These are phyloP conservation scores for Drosophila sucinea DNA, from an alignment of 1,140 invertebrate genomes.

Conservation along the genomic window DNA sequence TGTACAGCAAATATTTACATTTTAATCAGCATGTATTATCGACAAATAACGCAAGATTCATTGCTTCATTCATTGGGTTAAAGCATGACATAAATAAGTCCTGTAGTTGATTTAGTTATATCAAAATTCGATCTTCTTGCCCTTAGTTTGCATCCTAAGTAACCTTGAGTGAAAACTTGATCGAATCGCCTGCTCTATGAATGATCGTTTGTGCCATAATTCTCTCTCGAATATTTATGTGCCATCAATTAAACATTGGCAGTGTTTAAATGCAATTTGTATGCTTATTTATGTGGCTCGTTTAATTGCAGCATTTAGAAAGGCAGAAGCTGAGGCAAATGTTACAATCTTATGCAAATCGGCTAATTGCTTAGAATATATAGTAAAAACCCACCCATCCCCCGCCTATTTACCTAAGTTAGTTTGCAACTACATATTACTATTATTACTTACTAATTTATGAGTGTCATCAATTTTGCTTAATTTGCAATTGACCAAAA, in stretches of 20 bases:
- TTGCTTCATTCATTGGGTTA: conserved; percentile 1
- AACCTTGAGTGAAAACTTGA: neutral
- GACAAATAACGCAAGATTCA: conserved; percentile 8
- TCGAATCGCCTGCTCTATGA: neutral
- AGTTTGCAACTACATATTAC: conserved; percentile 34
- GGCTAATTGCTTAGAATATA: conserved; percentile 17
- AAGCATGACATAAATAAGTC: neutral
- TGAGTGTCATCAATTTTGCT: conserved; percentile 72
- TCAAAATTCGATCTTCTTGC: neutral
- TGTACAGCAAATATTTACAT: conserved; percentile 7
- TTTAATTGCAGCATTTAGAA: conserved; percentile 8
- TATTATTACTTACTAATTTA: conserved; percentile 54
- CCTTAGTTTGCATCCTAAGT: too few species aligned
- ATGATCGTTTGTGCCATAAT: conserved; percentile 24
- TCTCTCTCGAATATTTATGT: conserved; percentile 40
- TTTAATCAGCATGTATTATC: neutral
- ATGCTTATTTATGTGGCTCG: conserved; percentile 32
- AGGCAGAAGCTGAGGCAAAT: conserved; percentile 9
- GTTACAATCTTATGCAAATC: conserved; percentile 38
- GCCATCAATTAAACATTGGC: conserved; percentile 45
- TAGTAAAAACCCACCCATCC: neutral
- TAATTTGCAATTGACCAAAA: conserved; percentile 10
- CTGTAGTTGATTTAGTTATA: neutral
- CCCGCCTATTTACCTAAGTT: neutral
- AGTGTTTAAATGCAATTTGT: conserved; percentile 14